Base-by-base conservation (phyloP, 2,797 vertebrate species). In the Lagodon rhomboides region DNA sequence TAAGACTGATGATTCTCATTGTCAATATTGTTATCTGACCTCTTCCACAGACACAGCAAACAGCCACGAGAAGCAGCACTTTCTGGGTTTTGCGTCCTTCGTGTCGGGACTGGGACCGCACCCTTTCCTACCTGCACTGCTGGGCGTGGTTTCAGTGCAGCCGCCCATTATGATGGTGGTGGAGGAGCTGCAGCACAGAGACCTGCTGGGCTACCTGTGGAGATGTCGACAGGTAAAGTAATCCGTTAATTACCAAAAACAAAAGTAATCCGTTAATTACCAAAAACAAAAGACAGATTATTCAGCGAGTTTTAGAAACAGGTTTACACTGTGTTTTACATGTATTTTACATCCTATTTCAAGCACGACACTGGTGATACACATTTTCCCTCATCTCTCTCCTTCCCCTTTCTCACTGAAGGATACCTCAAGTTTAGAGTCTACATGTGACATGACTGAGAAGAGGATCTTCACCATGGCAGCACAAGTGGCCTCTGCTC, bases 161-260 rank as follows among this genome's bases (percentile, higher is more conserved):
- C 10, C 91, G 3, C 97, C 97, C 0, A 79, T 96, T 15, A 92
- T 94, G 67, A 95, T 97, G 73, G 82, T 96, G 9, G 25, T 97
- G 83, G 97, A 98, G 79, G 94, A 97, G 70, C 83, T 96, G 63
- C 89, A 94, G 68, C 94, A 96, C 27, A 89, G 95, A 68, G 95
- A 97, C 83, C 93, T 99, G 72, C 86, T 98, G 82, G 93, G 93
- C 0, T 98, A 97, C 91, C 95, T 99, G 34, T 99, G 98, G 98
- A 95, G 84, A 2, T 98, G 94, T 66, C 92, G 95, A 90, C 85
- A 93, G 94, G 95, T 95, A 87, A 20, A 15, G 60, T 2, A 8
- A 53, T 18, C 3, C 0, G 4, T 54, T 18, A 22, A 3, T 53
- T 12, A 30, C 11, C 16, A n/a, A 6, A 34, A 25, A 53, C 0